These are phyloP conservation scores for Byasa hedistus DNA, from an alignment of 2,888 invertebrate genomes.

Conservation along the genomic window DNA sequence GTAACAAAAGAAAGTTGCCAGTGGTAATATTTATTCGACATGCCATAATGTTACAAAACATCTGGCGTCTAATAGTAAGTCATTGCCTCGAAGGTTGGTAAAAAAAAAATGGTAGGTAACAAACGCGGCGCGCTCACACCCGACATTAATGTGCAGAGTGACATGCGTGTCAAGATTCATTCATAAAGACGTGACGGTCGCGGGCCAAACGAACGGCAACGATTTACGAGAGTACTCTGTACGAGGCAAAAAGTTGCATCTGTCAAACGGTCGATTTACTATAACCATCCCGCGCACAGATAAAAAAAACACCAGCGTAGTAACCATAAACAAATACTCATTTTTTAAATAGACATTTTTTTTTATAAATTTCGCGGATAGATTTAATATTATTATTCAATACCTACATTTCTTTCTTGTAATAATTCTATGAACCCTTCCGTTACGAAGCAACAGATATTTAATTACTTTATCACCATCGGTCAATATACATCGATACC, in stretches of 20 bases:
- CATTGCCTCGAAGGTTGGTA: background rate
- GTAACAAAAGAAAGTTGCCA: too few relatives aligned
- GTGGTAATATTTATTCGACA: too few relatives aligned
- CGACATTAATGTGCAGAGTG: conserved; percentile 15
- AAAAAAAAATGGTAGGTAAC: background rate
- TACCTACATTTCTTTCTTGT: too few relatives aligned
- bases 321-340: too few relatives aligned
- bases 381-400: too few relatives aligned
- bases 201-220: conserved; percentile 9
- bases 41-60: background rate
- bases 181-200: conserved; percentile 24
- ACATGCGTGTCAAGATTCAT: conserved; percentile 28
- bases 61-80: background rate
- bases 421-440: too few relatives aligned
- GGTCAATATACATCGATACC: too few relatives aligned
- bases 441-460: too few relatives aligned
- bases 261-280: conserved; percentile 18
- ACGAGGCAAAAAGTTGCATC: conserved; percentile 7
- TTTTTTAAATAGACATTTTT: too few relatives aligned
- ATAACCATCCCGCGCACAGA: background rate
- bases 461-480: too few relatives aligned
- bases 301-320: too few relatives aligned
- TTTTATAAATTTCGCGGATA: too few relatives aligned
- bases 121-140: conserved; percentile 1
- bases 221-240: conserved; percentile 14